Evolutionary conservation across 2,113 vertebrate species (phyloP).

Genomic region (Zosterops borbonicus): DNA sequence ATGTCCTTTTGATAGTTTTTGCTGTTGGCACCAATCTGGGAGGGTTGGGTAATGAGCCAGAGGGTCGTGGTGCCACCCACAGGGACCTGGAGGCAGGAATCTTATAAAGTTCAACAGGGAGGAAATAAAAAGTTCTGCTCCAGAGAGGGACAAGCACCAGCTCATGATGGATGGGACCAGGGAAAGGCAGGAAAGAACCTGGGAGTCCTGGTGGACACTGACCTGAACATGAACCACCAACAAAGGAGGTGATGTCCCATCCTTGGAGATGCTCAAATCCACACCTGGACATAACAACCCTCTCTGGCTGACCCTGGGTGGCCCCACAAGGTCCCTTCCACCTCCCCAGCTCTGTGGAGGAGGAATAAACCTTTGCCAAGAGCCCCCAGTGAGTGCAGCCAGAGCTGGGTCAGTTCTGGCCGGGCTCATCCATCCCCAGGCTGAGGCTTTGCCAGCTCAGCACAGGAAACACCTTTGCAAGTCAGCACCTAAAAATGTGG

Average conservation of each 20-base stretch:
- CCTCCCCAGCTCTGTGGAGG: neutral
- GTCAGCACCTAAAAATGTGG: neutral
- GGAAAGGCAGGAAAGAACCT: neutral
- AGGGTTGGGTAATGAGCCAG: neutral
- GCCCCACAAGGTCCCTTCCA: neutral
- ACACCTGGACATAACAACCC: rapidly evolving
- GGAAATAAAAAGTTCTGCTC: neutral
- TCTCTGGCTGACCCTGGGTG: neutral
- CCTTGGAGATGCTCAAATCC: neutral
- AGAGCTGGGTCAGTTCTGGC: neutral
- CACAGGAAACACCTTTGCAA: neutral
- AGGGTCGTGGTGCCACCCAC: neutral
- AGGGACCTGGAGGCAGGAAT: neutral
- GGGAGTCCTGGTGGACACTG: neutral
- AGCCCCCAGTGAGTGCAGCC: neutral
- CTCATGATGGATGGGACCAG: neutral
- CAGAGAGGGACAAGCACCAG: neutral
- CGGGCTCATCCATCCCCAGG: rapidly evolving
- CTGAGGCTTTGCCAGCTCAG: neutral
- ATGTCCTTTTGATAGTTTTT: too few species aligned
- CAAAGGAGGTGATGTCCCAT: neutral
- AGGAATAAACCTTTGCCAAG: neutral
- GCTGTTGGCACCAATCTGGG: neutral
- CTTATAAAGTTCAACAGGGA: rapidly evolving
- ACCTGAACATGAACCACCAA: neutral